Evolutionary conservation across 1,140 invertebrate species (phyloP).

Genomic region (Cylas formicarius): DNA sequence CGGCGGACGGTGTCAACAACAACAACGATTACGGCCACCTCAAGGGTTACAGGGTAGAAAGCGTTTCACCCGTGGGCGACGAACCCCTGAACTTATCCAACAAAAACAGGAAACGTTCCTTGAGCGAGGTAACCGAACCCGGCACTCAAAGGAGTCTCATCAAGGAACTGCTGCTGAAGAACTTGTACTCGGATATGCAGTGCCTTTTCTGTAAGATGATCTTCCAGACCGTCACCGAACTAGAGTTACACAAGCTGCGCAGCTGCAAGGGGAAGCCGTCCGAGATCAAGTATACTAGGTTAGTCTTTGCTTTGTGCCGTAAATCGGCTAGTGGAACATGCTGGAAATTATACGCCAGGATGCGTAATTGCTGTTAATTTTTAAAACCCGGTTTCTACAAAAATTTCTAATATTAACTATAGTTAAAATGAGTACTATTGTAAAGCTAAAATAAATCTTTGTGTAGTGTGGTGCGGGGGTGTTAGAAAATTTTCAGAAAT

Average conservation of each 20-base stretch:
- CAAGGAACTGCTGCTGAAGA: constrained; percentile 72
- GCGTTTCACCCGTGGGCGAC: constrained; percentile 28
- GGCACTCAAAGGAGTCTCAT: constrained; percentile 50
- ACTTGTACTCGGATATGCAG: constrained; percentile 38
- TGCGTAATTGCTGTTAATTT: too few relatives aligned
- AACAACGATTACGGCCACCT: constrained; percentile 18
- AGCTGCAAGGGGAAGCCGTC: constrained; percentile 38
- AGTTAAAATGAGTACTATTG: too few relatives aligned
- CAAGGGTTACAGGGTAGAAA: constrained; percentile 7
- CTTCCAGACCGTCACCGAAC: constrained; percentile 40
- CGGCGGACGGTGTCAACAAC: constrained; percentile 13
- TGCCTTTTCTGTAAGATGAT: constrained; percentile 42
- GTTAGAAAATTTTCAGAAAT: too few relatives aligned
- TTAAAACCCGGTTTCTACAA: too few relatives aligned
- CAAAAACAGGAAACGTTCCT: constrained; percentile 55
- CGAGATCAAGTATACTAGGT: constrained; percentile 33
- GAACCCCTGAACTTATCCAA: constrained; percentile 61
- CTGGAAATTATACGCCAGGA: too few relatives aligned
- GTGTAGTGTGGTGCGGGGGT: too few relatives aligned
- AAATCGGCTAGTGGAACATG: too few relatives aligned
- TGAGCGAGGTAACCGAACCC: constrained; percentile 43
- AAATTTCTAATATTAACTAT: too few relatives aligned
- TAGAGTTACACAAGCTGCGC: constrained; percentile 39
- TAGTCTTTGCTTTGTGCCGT: too few relatives aligned
- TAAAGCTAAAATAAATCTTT: too few relatives aligned